phyloP scores from a whole-genome alignment of 2,888 invertebrate genomes.

The Deilephila elpenor region DNA sequence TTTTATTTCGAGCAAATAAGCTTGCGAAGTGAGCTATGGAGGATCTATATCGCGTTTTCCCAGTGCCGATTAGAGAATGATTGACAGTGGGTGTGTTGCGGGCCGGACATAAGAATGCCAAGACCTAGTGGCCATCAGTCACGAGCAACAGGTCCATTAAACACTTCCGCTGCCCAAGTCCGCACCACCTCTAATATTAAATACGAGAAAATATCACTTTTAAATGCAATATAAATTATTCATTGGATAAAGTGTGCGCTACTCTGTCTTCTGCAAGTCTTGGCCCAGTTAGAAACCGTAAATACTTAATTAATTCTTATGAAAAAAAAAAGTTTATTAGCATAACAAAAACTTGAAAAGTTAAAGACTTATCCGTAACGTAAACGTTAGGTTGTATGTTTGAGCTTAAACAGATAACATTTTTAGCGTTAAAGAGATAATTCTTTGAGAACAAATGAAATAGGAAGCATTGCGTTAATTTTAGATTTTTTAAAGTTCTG shows the following conservation, averaged over 20 bases:
- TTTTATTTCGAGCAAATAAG: background rate
- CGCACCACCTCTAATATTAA: slow-evolving; percentile 51
- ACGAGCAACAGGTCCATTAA: slow-evolving; percentile 76
- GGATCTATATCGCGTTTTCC: background rate
- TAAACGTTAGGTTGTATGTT: no score
- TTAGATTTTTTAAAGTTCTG: no score
- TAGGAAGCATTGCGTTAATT: no score
- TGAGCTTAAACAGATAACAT: no score
- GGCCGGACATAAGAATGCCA: slow-evolving; percentile 37
- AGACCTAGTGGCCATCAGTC: slow-evolving; percentile 59
- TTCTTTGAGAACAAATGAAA: no score
- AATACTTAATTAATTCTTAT: slow-evolving; percentile 4
- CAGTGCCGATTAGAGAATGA: slow-evolving; percentile 19
- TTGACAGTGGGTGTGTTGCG: slow-evolving; percentile 33
- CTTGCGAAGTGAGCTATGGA: background rate
- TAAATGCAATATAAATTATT: slow-evolving; percentile 14
- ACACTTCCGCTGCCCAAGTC: slow-evolving; percentile 57
- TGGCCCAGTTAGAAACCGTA: background rate
- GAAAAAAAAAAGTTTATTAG: background rate
- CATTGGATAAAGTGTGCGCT: slow-evolving; percentile 10
- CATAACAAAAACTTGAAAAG: background rate
- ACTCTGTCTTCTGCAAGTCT: background rate
- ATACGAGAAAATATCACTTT: slow-evolving; percentile 46
- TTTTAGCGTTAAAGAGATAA: no score
- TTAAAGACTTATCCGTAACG: no score